A percentile compares a stretch with the other conserved stretches of the same genome.
These are phyloP conservation scores for Diaperis boleti DNA, from an alignment of 2,888 invertebrate species.

Conservation along the genomic window DNA sequence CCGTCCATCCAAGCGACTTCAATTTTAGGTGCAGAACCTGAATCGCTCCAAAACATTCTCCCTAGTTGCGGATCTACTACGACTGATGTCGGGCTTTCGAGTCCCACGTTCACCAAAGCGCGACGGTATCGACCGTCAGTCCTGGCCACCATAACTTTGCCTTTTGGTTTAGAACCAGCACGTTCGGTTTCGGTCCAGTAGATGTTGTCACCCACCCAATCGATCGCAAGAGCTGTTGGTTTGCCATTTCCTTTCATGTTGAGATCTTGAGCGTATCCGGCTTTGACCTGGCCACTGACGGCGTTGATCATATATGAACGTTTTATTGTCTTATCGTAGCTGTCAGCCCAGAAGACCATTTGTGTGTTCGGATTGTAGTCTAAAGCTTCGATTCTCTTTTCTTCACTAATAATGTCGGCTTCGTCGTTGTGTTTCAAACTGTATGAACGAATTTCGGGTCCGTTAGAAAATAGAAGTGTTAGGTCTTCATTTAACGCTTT, in stretches of 20 bases:
- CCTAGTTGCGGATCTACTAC: constrained; percentile 90
- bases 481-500: constrained; percentile 77
- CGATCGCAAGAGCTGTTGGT: constrained; percentile 91
- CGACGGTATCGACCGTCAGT: constrained; percentile 91
- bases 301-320: constrained; percentile 91
- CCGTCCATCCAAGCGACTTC: constrained; percentile 98
- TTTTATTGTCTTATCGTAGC: constrained; percentile 89
- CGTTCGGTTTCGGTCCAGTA: constrained; percentile 93
- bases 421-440: constrained; percentile 76
- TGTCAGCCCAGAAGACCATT: constrained; percentile 96
- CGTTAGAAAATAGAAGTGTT: constrained; percentile 81
- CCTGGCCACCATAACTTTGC: constrained; percentile 87
- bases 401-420: constrained; percentile 82
- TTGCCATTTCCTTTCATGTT: constrained; percentile 86
- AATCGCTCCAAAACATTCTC: constrained; percentile 94
- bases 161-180: constrained; percentile 79
- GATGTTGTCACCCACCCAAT: constrained; percentile 93
- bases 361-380: constrained; percentile 88
- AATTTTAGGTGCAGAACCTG: constrained; percentile 91
- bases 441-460: constrained; percentile 86
- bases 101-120: constrained; percentile 80
- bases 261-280: constrained; percentile 88
- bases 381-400: constrained; percentile 90
- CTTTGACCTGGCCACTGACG: constrained; percentile 80
- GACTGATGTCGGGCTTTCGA: constrained; percentile 90